These are phyloP conservation scores for Mimumesa dahlbomi DNA, from an alignment of 2,888 invertebrate species.

Conservation along the genomic window DNA sequence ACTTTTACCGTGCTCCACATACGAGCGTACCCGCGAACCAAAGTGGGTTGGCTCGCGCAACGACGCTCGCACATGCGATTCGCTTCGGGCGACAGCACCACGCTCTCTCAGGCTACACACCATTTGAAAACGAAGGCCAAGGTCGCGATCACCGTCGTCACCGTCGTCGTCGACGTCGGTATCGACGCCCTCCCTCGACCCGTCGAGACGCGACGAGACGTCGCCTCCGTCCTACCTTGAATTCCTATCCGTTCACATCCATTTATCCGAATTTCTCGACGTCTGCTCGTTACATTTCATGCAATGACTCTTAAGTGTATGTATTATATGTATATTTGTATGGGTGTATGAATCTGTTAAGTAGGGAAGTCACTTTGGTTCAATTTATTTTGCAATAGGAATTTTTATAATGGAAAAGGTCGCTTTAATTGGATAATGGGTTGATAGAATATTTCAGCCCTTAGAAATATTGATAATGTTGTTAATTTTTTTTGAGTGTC, in stretches of 20 bases:
- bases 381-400: no score
- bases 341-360: no score
- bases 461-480: no score
- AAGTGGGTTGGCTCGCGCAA: slow-evolving; percentile 63
- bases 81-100: slow-evolving; percentile 64
- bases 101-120: slow-evolving; percentile 27
- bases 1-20: slow-evolving; percentile 70
- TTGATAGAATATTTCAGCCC: no score
- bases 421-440: no score
- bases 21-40: slow-evolving; percentile 39
- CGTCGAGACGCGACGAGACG: neutral
- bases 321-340: no score
- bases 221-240: neutral
- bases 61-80: slow-evolving; percentile 60
- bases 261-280: neutral
- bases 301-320: no score
- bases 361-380: no score
- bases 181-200: neutral
- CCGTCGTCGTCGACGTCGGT: slow-evolving; percentile 3
- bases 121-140: slow-evolving; percentile 70
- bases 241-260: neutral
- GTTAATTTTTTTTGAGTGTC: no score
- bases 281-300: no score
- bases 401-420: no score
- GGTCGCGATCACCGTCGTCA: slow-evolving; percentile 48